Conservation (phyloP, 1,140 invertebrate genomes). For the Meloidogyne chitwoodi region DNA sequence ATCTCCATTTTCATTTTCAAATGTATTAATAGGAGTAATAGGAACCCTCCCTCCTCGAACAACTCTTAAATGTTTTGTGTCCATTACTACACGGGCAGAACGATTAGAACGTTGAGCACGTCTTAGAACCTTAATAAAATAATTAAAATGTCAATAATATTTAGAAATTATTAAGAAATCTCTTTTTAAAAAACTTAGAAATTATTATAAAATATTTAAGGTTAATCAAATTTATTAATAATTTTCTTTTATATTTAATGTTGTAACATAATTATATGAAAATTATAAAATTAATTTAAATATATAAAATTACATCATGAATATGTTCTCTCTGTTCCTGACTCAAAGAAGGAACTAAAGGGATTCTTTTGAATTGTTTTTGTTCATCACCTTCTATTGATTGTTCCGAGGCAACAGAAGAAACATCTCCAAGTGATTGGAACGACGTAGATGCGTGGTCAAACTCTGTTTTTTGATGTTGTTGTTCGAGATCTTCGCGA, state of each 20-base stretch:
- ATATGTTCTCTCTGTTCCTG: conserved; percentile 32
- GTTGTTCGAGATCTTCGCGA: conserved; percentile 5
- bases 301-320: conserved; percentile 12
- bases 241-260: too few species aligned
- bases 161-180: too few species aligned
- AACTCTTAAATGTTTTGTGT: conserved; percentile 11
- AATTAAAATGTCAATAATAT: background rate
- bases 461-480: background rate
- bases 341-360: conserved; percentile 23
- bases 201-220: too few species aligned
- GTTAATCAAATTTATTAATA: too few species aligned
- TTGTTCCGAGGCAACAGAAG: background rate
- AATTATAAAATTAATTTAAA: too few species aligned
- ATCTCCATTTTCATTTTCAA: background rate
- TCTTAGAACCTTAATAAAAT: conserved; percentile 17
- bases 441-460: background rate
- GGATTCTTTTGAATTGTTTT: background rate
- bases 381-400: background rate
- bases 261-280: too few species aligned
- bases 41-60: background rate
- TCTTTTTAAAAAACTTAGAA: background rate
- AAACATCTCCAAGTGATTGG: background rate
- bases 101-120: conserved; percentile 26
- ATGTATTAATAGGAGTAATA: background rate
- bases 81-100: conserved; percentile 24